A percentile compares a stretch with the other conserved stretches of the same genome.
These are phyloP conservation scores for Penelope pileata DNA, from an alignment of 2,113 vertebrate species.

Conservation along the genomic window DNA sequence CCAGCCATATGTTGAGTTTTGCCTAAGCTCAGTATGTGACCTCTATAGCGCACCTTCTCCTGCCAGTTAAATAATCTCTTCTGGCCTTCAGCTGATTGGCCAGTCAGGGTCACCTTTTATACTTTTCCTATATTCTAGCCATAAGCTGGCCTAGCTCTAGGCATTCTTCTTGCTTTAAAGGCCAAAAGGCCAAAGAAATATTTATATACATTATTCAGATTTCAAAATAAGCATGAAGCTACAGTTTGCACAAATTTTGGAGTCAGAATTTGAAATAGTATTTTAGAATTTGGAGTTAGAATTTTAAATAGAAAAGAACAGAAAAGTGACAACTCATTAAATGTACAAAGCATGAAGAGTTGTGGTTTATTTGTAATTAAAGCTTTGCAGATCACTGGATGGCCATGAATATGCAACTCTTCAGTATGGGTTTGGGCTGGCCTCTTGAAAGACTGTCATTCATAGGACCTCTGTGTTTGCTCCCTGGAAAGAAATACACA, in stretches of 20 bases:
- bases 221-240: not conserved
- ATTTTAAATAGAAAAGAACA: not conserved
- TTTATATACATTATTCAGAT: not conserved
- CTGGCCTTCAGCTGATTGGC: not conserved
- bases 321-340: not conserved
- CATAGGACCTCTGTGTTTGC: accelerated
- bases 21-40: not conserved
- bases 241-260: not conserved
- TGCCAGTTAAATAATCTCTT: not conserved
- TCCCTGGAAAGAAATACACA: not conserved
- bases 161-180: not conserved
- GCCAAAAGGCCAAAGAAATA: not conserved
- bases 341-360: not conserved
- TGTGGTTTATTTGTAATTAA: not conserved
- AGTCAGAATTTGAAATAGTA: no score
- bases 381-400: not conserved
- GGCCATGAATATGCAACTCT: not conserved
- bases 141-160: not conserved
- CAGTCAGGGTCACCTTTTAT: not conserved
- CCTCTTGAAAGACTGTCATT: not conserved
- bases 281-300: no score
- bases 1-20: slow-evolving; percentile 2
- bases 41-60: not conserved
- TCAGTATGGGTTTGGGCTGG: not conserved
- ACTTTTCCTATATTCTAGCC: not conserved